Evolutionary conservation across 2,113 vertebrate species (phyloP).

Genomic region (Tachysurus vachellii): DNA sequence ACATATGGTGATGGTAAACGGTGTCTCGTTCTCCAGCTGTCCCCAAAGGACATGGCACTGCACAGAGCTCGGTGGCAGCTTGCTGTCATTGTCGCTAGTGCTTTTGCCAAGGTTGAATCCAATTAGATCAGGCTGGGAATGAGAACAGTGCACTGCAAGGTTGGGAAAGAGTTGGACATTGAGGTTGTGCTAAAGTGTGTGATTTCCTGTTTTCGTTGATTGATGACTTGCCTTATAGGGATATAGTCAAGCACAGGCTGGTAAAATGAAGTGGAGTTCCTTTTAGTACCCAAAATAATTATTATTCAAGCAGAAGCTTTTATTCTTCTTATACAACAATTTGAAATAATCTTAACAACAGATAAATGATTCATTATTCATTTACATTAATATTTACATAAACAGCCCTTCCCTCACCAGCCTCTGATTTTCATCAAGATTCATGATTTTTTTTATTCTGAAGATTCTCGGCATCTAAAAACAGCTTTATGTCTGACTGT

Average conservation of each 20-base stretch:
- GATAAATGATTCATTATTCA: too few relatives aligned
- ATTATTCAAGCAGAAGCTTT: neutral
- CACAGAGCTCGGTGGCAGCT: slow-evolving; percentile 63
- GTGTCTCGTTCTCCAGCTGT: slow-evolving; percentile 26
- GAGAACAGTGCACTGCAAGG: slow-evolving; percentile 53
- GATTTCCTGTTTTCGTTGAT: neutral
- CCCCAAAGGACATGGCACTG: slow-evolving; percentile 60
- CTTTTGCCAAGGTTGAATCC: slow-evolving; percentile 72
- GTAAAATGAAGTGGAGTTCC: neutral
- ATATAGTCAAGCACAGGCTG: neutral
- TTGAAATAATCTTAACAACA: neutral
- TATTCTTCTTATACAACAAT: neutral
- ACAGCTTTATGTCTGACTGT: neutral
- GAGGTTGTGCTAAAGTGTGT: slow-evolving; percentile 11
- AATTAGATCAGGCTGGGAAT: slow-evolving; percentile 63
- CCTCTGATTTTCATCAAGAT: neutral
- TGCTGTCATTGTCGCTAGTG: slow-evolving; percentile 66
- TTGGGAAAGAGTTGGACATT: slow-evolving; percentile 39
- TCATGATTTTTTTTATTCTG: neutral
- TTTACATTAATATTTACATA: neutral
- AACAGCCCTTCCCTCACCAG: neutral
- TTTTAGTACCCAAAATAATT: neutral
- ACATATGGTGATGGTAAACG: slow-evolving; percentile 12
- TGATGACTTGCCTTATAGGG: neutral
- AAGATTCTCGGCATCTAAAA: neutral